phyloP scores from a whole-genome alignment of 2,113 vertebrate species.

The Gadus macrocephalus region DNA sequence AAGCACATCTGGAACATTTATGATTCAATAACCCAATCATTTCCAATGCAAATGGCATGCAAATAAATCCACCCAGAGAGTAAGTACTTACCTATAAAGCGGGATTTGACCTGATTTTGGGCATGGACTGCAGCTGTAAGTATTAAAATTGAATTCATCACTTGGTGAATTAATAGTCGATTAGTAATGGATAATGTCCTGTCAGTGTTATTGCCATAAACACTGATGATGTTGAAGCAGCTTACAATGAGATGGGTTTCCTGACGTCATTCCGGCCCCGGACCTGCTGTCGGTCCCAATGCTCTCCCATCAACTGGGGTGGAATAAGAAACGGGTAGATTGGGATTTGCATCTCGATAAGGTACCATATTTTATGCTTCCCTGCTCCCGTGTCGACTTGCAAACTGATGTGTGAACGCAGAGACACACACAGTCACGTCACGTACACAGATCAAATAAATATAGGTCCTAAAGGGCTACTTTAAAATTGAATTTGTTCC shows the following conservation, averaged over 20 bases:
- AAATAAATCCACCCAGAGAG: not conserved
- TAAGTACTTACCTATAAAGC: constrained; percentile 66
- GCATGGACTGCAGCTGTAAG: constrained; percentile 63
- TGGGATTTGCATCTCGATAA: not conserved
- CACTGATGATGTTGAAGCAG: constrained; percentile 12
- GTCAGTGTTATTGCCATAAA: no score
- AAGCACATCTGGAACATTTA: not conserved
- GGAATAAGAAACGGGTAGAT: not conserved
- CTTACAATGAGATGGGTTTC: constrained; percentile 71
- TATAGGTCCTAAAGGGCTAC: no score
- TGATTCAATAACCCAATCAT: no score
- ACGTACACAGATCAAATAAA: no score
- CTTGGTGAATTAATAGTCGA: no score
- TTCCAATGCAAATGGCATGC: no score
- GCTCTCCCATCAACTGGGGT: constrained; percentile 61
- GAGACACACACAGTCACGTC: no score
- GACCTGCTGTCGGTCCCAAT: constrained; percentile 74
- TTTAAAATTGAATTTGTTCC: no score
- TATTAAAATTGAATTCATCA: constrained; percentile 4
- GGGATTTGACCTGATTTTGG: constrained; percentile 67
- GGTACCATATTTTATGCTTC: no score
- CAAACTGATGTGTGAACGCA: no score
- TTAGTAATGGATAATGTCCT: no score
- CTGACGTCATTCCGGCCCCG: constrained; percentile 50
- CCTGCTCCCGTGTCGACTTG: no score